Evolutionary conservation across 1,140 invertebrate species (phyloP), one percentile per base, ranked within the genome.

Genomic region (Dendroctonus ponderosae): DNA sequence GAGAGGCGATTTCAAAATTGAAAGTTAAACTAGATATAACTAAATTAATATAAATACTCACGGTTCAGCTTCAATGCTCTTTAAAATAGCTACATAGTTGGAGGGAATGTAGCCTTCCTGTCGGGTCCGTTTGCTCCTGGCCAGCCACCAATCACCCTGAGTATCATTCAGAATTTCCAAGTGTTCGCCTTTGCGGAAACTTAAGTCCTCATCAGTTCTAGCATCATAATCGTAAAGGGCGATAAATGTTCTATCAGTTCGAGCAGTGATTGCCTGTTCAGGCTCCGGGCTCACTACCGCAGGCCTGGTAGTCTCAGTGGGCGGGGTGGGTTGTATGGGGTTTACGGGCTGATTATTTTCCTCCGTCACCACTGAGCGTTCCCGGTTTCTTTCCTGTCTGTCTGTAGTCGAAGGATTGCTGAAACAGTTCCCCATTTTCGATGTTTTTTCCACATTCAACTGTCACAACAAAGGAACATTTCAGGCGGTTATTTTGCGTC

Each of bases 31-130:
- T 26, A 26, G 26, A 26, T 26, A 3, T 1, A 26, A 26, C 26
- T 48, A n/a, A n/a, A n/a, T 5, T 0, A 48, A 48, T 7, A 48
- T 8, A 53, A 40, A 40, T 59, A 75, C 94, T 97, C 89, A 99
- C 95, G 96, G 94, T 87, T 99, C 96, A 72, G 97, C 97, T 85
- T 99, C 97, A 77, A 99, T 97, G 68, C 96, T 98, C 82, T 98
- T 97, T 75, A 99, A 82, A 82, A 97, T 96, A 71, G 97, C 97
- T 68, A 99, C 96, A 88, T 99, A 99, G 83, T 99, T 99, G 58
- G 95, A 98, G 73, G 97, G 97, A 81, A 99, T 99, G 83, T 99
- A 99, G 65, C 97, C 97, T 82, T 97, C 94, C 79, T 94, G 90
- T 79, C 91, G 90, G 42, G 94, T 95, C 73, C 93, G 87, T 84